phyloP scores from a whole-genome alignment of 2,888 invertebrate species.

The Drosophila buzzatii region DNA sequence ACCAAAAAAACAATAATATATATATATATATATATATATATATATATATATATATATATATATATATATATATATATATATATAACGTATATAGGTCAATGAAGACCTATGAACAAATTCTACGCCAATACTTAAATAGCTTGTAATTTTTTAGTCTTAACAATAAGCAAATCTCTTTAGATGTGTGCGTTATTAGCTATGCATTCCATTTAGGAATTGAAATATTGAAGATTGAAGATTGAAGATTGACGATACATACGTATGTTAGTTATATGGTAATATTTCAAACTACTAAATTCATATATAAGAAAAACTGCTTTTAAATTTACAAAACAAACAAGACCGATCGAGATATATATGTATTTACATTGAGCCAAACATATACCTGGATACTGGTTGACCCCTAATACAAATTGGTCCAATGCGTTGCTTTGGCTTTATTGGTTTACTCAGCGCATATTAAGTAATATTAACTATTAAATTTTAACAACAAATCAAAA shows the following conservation, averaged over 20 bases:
- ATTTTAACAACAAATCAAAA: slow-evolving; percentile 29
- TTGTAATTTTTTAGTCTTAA: slow-evolving; percentile 66
- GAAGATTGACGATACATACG: slow-evolving; percentile 38
- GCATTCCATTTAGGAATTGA: slow-evolving; percentile 52
- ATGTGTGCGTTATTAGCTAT: slow-evolving; percentile 46
- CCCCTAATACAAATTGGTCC: slow-evolving; percentile 49
- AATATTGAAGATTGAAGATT: slow-evolving; percentile 38
- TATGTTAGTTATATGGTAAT: slow-evolving; percentile 40
- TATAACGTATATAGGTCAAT: neutral
- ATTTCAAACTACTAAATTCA: slow-evolving; percentile 22
- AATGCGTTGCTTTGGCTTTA: slow-evolving; percentile 71
- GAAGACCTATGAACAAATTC: slow-evolving; percentile 45
- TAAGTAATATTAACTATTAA: slow-evolving; percentile 10
- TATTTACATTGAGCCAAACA: slow-evolving; percentile 18
- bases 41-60: too few species aligned
- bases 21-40: too few species aligned
- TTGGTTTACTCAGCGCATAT: slow-evolving; percentile 59
- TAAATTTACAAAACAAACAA: slow-evolving; percentile 51
- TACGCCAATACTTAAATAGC: slow-evolving; percentile 79
- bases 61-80: too few species aligned
- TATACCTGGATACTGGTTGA: slow-evolving; percentile 29
- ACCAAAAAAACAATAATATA: slow-evolving; percentile 14
- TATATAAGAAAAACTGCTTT: slow-evolving; percentile 59
- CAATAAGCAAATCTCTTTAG: slow-evolving; percentile 36
- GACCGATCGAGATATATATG: slow-evolving; percentile 2